Conservation (phyloP, 64 coral and sea anemone species). For the Pocillopora verrucosa region DNA sequence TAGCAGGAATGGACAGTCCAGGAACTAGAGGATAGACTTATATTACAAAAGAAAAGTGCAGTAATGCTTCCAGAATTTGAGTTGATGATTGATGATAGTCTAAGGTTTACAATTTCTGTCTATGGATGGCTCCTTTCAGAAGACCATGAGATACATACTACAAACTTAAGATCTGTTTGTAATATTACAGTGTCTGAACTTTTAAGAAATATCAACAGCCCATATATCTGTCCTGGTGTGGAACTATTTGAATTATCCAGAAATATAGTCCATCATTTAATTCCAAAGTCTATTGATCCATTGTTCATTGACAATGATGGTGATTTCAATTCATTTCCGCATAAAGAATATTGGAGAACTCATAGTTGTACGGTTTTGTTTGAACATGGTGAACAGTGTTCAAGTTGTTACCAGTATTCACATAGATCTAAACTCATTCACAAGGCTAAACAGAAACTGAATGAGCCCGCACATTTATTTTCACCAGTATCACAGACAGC, state of each 20-base stretch:
- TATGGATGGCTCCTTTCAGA: not conserved
- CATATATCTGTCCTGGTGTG: too few relatives aligned
- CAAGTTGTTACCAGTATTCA: constrained; percentile 11
- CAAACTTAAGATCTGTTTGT: constrained; percentile 20
- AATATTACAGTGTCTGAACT: constrained; percentile 62
- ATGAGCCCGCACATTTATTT: constrained; percentile 30
- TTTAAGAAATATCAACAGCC: not conserved
- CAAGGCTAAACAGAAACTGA: constrained; percentile 37
- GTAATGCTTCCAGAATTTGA: constrained; percentile 20
- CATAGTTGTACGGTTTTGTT: constrained; percentile 7
- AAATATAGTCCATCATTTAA: constrained; percentile 24
- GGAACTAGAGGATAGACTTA: constrained; percentile 22
- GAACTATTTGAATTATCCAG: too few relatives aligned
- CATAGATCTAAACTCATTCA: constrained; percentile 5
- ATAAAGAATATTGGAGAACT: constrained; percentile 38
- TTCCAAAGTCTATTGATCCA: constrained; percentile 51
- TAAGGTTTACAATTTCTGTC: constrained; percentile 17
- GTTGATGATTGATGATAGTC: constrained; percentile 7
- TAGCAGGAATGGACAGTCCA: constrained; percentile 11
- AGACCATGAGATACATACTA: constrained; percentile 47
- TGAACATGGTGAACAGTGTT: not conserved
- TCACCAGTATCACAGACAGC: constrained; percentile 43
- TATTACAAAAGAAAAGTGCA: not conserved
- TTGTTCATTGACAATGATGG: not conserved
- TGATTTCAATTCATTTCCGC: constrained; percentile 16